A percentile compares a stretch with the other conserved stretches of the same genome.
These are phyloP conservation scores for Caenorhabditis briggsae DNA, from an alignment of 1,140 invertebrate genomes.

Conservation along the genomic window DNA sequence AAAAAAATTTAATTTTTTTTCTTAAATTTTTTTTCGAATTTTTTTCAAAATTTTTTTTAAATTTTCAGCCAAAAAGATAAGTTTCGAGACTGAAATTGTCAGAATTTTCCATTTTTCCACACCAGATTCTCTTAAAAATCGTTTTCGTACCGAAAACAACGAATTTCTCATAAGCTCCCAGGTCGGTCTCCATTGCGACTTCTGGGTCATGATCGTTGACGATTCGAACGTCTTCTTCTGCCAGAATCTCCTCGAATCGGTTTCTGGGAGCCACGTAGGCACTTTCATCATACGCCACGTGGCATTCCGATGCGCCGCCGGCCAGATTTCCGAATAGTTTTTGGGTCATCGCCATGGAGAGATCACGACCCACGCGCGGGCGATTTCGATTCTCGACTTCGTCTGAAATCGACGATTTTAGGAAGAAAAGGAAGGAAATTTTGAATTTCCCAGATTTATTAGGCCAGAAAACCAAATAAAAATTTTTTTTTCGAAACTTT, in stretches of 20 bases:
- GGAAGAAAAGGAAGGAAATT: too few species aligned
- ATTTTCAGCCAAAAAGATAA: too few species aligned
- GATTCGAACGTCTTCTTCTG: conserved; percentile 28
- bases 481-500: background rate
- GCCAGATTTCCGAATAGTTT: conserved; percentile 38
- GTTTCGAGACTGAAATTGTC: too few species aligned
- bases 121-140: too few species aligned
- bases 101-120: too few species aligned
- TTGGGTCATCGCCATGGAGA: conserved; percentile 41
- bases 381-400: background rate
- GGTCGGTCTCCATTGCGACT: background rate
- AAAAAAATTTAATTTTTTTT: too few species aligned
- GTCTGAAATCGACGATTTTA: conserved; percentile 3
- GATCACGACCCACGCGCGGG: background rate
- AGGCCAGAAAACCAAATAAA: background rate
- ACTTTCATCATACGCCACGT: conserved; percentile 10
- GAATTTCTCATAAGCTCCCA: background rate
- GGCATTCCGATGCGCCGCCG: too few species aligned
- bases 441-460: background rate
- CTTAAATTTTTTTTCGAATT: too few species aligned
- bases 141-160: background rate
- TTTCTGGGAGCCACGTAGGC: conserved; percentile 21
- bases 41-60: too few species aligned
- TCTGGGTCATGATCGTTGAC: background rate
- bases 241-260: background rate